Evolutionary conservation across 1,140 invertebrate species (phyloP), one percentile per base, ranked within the genome.

Genomic region (Carposina sasakii): DNA sequence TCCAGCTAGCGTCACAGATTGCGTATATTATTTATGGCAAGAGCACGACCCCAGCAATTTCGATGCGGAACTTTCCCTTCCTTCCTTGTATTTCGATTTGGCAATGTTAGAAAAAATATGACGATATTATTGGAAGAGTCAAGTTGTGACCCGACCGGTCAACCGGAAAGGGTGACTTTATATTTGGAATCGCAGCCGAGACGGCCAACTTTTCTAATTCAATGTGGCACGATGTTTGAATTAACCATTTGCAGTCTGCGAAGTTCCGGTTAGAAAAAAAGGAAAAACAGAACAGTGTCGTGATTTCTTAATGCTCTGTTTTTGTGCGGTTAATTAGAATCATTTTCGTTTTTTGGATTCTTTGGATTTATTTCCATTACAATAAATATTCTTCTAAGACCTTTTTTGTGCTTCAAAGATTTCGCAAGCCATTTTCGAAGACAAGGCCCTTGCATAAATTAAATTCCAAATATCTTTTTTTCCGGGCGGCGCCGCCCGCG

Each of bases 91-190:
- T 72, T 63, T 71, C 72, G 76, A 76, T 79, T 70, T 82, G 62
- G 68, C 68, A 66, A 70, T 68, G 65, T 71, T 77, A 69, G 60
- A 76, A 79, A 76, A 78, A 83, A 79, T 83, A 78, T 78, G 69
- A 82, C 69, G 74, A 68, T 77, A 71, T 82, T 79, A 82, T 81
- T 79, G 71, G 60, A 66, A 58, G 57, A 70, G 59, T 56, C 58
- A 54, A 69, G 59, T 66, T 67, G 66, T 63, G 59, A 67, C 36
- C 45, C 48, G 42, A 48, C 53, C 63, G 74, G 72, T 75, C 76
- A 77, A 69, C 67, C 62, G 65, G 45, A 76, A 74, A 58, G 75
- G 71, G 63, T 73, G 63, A 61, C 46, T 60, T 67, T 65, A 67
- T 67, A 67, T 73, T 67, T 62, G 55, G 59, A 60, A 56, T 59